Conservation (phyloP, 2,113 vertebrate genomes). For the Xiphophorus couchianus region DNA sequence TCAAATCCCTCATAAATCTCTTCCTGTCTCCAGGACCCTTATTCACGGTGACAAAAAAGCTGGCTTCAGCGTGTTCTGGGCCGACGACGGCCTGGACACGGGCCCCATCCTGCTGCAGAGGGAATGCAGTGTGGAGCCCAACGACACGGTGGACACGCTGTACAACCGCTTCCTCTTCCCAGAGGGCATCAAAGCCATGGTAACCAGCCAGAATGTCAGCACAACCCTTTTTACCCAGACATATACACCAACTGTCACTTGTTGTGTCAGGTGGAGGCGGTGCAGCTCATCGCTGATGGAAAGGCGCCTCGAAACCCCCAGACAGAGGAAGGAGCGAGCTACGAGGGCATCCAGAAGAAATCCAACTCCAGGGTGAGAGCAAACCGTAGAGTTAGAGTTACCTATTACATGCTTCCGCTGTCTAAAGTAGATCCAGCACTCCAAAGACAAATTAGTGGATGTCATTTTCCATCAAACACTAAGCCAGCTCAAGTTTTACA, state of each 20-base stretch:
- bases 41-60: constrained; percentile 94
- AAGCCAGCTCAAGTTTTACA: not conserved
- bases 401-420: no score
- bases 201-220: constrained; percentile 61
- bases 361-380: constrained; percentile 88
- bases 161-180: constrained; percentile 97
- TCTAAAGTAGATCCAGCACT: no score
- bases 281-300: constrained; percentile 93
- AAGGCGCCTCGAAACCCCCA: constrained; percentile 89
- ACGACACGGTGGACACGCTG: constrained; percentile 92
- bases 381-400: not conserved
- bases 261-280: constrained; percentile 87
- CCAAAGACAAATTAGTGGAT: not conserved
- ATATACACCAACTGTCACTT: not conserved
- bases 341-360: constrained; percentile 97
- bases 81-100: constrained; percentile 95
- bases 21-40: constrained; percentile 85
- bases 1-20: not conserved
- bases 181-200: constrained; percentile 96
- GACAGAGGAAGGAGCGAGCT: constrained; percentile 90
- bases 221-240: not conserved
- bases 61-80: constrained; percentile 97
- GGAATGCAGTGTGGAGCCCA: constrained; percentile 87
- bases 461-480: not conserved
- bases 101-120: constrained; percentile 94